Conservation (phyloP, 2,888 invertebrate species). For the Acrobasis suavella region DNA sequence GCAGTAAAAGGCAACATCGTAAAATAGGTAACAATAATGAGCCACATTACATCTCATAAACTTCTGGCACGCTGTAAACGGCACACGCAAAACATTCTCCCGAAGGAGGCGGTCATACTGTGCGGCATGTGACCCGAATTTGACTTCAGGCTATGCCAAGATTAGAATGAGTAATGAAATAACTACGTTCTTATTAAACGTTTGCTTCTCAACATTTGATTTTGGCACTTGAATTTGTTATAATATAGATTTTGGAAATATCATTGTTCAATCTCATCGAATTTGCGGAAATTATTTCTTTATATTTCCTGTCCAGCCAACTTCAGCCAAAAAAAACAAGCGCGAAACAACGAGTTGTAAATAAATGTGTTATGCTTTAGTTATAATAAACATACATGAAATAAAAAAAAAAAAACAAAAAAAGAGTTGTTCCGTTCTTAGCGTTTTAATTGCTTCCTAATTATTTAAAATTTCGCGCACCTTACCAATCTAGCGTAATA, state of each 20-base stretch:
- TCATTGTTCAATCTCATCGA: not conserved
- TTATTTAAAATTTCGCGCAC: too few species aligned
- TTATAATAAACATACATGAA: too few species aligned
- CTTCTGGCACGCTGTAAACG: slow-evolving; percentile 19
- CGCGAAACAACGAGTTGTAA: too few species aligned
- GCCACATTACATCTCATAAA: slow-evolving; percentile 9
- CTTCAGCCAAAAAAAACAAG: too few species aligned
- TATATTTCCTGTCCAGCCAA: too few species aligned
- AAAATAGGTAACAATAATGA: slow-evolving; percentile 1
- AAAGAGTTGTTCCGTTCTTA: too few species aligned
- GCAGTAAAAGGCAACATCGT: not conserved
- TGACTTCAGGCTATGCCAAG: slow-evolving; percentile 57
- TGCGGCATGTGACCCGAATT: slow-evolving; percentile 63
- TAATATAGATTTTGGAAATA: slow-evolving; percentile 1
- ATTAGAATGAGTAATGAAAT: slow-evolving; percentile 56
- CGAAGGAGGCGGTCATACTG: slow-evolving; percentile 38
- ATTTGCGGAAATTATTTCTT: not conserved
- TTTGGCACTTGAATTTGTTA: too few species aligned
- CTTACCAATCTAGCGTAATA: too few species aligned
- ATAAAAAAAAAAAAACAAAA: too few species aligned
- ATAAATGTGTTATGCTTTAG: too few species aligned
- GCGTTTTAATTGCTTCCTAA: too few species aligned
- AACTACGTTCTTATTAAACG: slow-evolving; percentile 6
- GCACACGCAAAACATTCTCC: slow-evolving; percentile 46
- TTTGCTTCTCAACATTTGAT: slow-evolving; percentile 2